Evolutionary conservation across 2,797 vertebrate species (phyloP), one percentile per base, ranked within the genome.

Genomic region (Cyclopterus lumpus): DNA sequence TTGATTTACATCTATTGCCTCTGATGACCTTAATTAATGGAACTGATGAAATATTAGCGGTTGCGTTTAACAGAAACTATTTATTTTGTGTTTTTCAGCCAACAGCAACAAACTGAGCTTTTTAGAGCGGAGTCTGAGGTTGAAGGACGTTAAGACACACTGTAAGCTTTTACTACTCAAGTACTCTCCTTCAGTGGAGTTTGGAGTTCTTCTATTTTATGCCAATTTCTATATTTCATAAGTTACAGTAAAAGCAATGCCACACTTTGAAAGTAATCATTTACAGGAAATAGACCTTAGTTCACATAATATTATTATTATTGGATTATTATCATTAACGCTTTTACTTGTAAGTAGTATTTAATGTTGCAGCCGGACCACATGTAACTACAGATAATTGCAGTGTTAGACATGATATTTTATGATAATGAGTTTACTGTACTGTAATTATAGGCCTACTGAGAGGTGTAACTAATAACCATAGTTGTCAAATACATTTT

Each of bases 1-100:
- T 15, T 74, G 53, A 67, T 78, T 77, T 73, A 59, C 12, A 77
- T 44, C 67, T 6, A 36, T 26, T 53, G 51, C 30, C 62, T 69
- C 20, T 3, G 54, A 72, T 72, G 63, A 70, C 8, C 30, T 38
- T 7, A 58, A 60, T 49, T 32, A 63, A 66, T 60, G 44, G 53
- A n/a, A 67, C n/a, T 18, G 32, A 55, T 69, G 55, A 61, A 62
- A 59, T 53, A 34, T 59, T 8, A 32, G 8, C 2, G 18, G 8
- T 46, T 74, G 15, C 32, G 75, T 68, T 77, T 28, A 66, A 68
- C 59, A 69, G 38, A 48, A 71, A 55, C 0, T 28, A 67, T 54
- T 42, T 22, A 44, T 67, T n/a, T 42, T 36, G 9, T 75, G 26
- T 38, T 59, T 34, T 62, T n/a, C 32, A 26, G 9, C 28, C 48